Evolutionary conservation across 2,888 invertebrate species (phyloP), one percentile per base, ranked within the genome.

Genomic region (Matsumyia berberina): DNA sequence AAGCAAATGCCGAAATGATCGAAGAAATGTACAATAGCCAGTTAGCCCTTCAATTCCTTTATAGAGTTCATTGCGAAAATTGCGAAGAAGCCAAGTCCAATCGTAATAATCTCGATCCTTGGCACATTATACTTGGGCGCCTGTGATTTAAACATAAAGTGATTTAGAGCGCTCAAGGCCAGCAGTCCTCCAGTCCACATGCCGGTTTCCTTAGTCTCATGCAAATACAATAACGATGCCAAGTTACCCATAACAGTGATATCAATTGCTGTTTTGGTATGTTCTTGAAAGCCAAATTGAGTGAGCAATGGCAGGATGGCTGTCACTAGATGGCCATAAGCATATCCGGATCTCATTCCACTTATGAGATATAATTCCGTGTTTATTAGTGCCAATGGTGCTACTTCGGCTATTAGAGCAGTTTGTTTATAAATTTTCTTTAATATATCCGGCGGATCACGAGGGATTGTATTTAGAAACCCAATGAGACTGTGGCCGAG

Each of bases 1-100:
- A 6, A n/a, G n/a, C 35, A 46, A 62, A 64, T 49, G 17, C 31
- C 11, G 9, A 17, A 33, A 35, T 9, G 6, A 2, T 11, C 5
- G 11, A 35, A 17, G 0, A n/a, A 12, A 7, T 31, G 12, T 29
- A 3, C 1, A 7, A 7, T 5, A 5, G 8, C 35, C 9, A 0
- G 8, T 55, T 67, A 76, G n/a, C 46, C 67, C 11, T 80, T 76
- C 0, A 69, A 8, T 8, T 72, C 78, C 5, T 46, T 66, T 31
- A 69, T 49, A 2, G 78, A 78, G 39, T 86, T 86, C 2, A 87
- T 33, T 11, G 82, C 86, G 9, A 88, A 88, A 0, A 88, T 72
- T 9, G 67, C 73, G 9, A 88, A 87, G 46, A 88, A 86, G 51
- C 86, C 87, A 5, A 88, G 73, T 17, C 87, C 87, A 44, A 88